A percentile compares a stretch with the other conserved stretches of the same genome.
Evolutionary conservation across 2,113 vertebrate species (phyloP).

Genomic region (Phyllostomus hastatus): DNA sequence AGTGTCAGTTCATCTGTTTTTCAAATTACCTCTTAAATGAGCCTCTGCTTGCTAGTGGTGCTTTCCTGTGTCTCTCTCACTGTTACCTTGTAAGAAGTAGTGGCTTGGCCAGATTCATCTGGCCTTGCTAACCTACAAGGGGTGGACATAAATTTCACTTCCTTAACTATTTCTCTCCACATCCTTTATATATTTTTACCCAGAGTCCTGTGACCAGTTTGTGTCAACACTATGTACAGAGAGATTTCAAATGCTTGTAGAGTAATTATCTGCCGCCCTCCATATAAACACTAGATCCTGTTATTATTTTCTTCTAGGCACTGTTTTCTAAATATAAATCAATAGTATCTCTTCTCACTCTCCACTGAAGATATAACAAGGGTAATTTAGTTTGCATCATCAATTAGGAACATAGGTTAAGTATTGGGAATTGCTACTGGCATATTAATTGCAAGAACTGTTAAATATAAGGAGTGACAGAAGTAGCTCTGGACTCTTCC

Average conservation of each 20-base stretch:
- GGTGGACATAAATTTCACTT: background rate
- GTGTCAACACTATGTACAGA: background rate
- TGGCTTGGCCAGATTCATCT: background rate
- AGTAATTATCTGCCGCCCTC: background rate
- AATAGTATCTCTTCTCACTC: background rate
- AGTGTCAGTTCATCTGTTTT: background rate
- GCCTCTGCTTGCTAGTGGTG: background rate
- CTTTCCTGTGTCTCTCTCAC: background rate
- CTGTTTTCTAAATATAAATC: background rate
- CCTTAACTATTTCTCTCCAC: background rate
- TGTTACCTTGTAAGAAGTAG: background rate
- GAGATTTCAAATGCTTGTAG: conserved; percentile 13
- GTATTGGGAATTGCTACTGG: background rate
- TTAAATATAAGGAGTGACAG: conserved; percentile 5
- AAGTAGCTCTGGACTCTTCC: background rate
- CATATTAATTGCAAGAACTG: background rate
- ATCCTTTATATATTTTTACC: background rate
- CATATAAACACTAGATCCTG: background rate
- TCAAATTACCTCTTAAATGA: background rate
- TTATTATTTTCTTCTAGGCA: background rate
- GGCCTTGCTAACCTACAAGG: background rate
- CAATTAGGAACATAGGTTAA: background rate
- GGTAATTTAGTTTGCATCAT: background rate
- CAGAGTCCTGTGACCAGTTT: background rate
- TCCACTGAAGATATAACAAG: background rate